Evolutionary conservation across 1,140 invertebrate genomes (phyloP).

Genomic region (Drosophila ironensis): DNA sequence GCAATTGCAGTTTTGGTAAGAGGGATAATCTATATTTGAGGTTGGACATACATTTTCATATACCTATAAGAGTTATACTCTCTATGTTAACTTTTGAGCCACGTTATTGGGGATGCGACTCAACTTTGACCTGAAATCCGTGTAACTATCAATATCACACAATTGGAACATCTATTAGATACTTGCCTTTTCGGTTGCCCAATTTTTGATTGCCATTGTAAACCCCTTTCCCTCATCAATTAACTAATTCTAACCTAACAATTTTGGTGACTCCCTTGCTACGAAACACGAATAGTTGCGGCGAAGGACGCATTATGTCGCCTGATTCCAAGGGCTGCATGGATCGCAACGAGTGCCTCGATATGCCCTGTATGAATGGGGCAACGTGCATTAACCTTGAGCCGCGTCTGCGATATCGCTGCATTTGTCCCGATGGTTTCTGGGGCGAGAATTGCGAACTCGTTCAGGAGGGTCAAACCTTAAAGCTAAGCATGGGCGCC

Average conservation of each 20-base stretch:
- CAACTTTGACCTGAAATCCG: neutral
- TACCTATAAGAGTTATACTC: too few species aligned
- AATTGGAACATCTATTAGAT: conserved; percentile 34
- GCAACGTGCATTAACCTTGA: conserved; percentile 94
- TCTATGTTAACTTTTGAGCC: too few species aligned
- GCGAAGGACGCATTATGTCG: conserved; percentile 93
- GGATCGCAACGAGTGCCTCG: conserved; percentile 96
- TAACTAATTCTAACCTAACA: conserved; percentile 18
- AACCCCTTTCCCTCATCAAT: neutral
- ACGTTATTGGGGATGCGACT: too few species aligned
- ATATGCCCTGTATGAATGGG: conserved; percentile 95
- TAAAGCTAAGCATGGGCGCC: conserved; percentile 96
- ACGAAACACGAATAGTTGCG: too few species aligned
- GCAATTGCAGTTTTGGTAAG: too few species aligned
- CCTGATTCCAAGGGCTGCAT: conserved; percentile 94
- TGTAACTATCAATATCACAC: conserved; percentile 4
- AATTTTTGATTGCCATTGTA: conserved; percentile 17
- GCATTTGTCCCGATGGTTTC: conserved; percentile 94
- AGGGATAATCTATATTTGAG: too few species aligned
- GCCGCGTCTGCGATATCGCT: conserved; percentile 90
- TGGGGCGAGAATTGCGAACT: conserved; percentile 97
- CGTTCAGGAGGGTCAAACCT: conserved; percentile 94
- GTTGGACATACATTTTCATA: too few species aligned
- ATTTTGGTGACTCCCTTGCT: too few species aligned
- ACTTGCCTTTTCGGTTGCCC: conserved; percentile 30